Evolutionary conservation across 2,888 invertebrate genomes (phyloP).

Genomic region (Chymomyza amoena): DNA sequence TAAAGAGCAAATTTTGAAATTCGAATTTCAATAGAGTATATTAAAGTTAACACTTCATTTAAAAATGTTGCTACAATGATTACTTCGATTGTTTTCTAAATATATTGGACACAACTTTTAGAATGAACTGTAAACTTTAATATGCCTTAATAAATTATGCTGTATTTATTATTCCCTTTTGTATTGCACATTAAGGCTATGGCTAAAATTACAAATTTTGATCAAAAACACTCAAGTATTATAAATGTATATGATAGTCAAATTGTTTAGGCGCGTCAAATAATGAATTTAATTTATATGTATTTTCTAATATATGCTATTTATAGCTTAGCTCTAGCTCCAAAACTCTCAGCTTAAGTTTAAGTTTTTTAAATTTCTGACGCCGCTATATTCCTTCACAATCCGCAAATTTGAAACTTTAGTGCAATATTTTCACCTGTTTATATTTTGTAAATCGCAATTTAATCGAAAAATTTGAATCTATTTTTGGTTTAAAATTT

Average conservation of each 20-base stretch:
- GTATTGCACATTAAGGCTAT: neutral
- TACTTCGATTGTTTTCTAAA: too few species aligned
- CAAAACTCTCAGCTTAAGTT: constrained; percentile 40
- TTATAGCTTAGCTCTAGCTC: constrained; percentile 16
- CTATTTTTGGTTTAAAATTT: constrained; percentile 41
- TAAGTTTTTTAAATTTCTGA: neutral
- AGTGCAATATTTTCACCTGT: constrained; percentile 31
- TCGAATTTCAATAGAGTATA: neutral
- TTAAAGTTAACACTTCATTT: neutral
- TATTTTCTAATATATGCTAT: constrained; percentile 29
- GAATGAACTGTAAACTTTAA: too few species aligned
- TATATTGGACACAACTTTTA: too few species aligned
- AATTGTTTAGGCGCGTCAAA: constrained; percentile 59
- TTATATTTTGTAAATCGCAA: constrained; percentile 2
- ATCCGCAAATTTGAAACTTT: constrained; percentile 1
- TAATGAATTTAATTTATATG: constrained; percentile 43
- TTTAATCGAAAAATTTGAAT: neutral
- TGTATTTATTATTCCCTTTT: too few species aligned
- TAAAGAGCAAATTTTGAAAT: constrained; percentile 32
- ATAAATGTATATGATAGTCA: constrained; percentile 28
- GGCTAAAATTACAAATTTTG: constrained; percentile 22
- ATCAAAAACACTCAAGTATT: constrained; percentile 57
- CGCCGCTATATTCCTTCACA: neutral
- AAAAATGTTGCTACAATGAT: neutral
- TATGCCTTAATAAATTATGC: too few species aligned